phyloP scores from a whole-genome alignment of 2,113 vertebrate species.

The Anarrhichthys ocellatus region DNA sequence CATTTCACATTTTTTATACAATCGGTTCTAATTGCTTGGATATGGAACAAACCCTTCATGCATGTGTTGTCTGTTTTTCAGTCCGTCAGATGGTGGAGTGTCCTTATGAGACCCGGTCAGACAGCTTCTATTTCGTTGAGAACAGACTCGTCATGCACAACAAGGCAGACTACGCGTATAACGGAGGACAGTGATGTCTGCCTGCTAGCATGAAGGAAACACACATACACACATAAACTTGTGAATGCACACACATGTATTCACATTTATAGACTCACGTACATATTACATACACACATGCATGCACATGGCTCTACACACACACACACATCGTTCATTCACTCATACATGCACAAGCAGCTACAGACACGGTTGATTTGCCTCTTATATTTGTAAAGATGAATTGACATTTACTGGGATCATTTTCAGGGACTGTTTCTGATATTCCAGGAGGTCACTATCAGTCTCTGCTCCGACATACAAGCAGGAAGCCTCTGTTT shows the following conservation, averaged over 20 bases:
- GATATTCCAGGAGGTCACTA: conserved; percentile 1
- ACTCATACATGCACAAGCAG: neutral
- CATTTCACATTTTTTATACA: neutral
- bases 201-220: conserved; percentile 9
- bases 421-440: conserved; percentile 24
- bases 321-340: neutral
- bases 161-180: conserved; percentile 96
- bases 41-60: neutral
- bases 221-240: neutral
- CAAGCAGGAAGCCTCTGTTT: conserved; percentile 7
- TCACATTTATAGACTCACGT: conserved; percentile 3
- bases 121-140: conserved; percentile 96
- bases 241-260: neutral
- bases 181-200: conserved; percentile 88
- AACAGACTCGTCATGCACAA: conserved; percentile 98
- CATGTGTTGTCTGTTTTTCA: conserved; percentile 70
- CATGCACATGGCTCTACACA: conserved; percentile 24
- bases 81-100: conserved; percentile 94
- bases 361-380: neutral
- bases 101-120: conserved; percentile 93
- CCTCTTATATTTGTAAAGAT: conserved; percentile 8
- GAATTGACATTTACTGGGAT: neutral
- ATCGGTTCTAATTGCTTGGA: neutral
- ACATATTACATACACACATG: conserved; percentile 12
- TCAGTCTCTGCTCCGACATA: conserved; percentile 3